Conservation (phyloP, 2,888 invertebrate species). For the Muscina levida region DNA sequence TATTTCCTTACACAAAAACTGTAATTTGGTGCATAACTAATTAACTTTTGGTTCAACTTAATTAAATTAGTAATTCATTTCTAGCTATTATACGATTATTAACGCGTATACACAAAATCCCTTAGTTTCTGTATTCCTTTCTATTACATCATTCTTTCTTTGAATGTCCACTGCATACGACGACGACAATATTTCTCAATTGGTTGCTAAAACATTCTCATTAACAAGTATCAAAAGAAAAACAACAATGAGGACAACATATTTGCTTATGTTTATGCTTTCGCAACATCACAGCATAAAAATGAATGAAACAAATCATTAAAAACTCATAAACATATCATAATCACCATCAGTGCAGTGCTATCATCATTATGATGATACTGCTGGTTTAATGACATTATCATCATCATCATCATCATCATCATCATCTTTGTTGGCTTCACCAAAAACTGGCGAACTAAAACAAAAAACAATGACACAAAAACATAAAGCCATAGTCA, state of each 20-base stretch:
- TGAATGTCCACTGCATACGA: background rate
- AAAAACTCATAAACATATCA: slow-evolving; percentile 37
- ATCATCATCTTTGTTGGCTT: slow-evolving; percentile 3
- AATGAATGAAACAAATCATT: slow-evolving; percentile 26
- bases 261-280: slow-evolving; percentile 8
- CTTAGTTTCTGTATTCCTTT: too few species aligned
- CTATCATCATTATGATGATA: background rate
- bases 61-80: too few species aligned
- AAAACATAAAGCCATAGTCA: background rate
- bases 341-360: background rate
- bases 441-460: background rate
- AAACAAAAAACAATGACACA: background rate
- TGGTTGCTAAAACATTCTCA: slow-evolving; percentile 16
- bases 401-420: background rate
- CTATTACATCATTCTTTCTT: too few species aligned
- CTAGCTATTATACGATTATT: too few species aligned
- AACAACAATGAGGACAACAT: slow-evolving; percentile 33
- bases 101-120: too few species aligned
- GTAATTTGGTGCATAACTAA: too few species aligned
- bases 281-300: background rate
- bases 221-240: slow-evolving; percentile 25
- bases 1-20: too few species aligned
- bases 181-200: background rate
- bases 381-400: background rate
- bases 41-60: too few species aligned